Evolutionary conservation across 2,113 vertebrate species (phyloP), one percentile per base, ranked within the genome.

Genomic region (Panurus biarmicus): DNA sequence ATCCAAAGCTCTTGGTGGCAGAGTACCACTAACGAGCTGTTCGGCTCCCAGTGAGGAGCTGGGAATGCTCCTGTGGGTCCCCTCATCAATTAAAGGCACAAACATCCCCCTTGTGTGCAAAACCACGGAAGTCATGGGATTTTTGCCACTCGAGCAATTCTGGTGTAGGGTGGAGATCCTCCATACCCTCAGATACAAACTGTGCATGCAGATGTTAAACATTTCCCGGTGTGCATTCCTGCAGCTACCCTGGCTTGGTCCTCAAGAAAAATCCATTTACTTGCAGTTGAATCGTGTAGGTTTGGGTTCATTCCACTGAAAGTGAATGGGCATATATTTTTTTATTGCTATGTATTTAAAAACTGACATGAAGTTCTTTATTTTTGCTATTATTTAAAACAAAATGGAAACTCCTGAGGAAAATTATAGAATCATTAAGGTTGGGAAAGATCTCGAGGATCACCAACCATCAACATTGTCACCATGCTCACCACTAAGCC

Each of bases 261-360:
- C 25, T 8, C 53, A 12, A 35, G 31, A 6, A 16, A 22, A 4
- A 38, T 14, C 1, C 4, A 9, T 31, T 58, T n/a, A 38, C 50
- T 69, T 85, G 12, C 44, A 31, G 5, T 42, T 15, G 7, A 13
- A 23, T 85, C 9, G 1, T 11, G 6, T 54, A 11, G 9, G n/a
- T 91, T 70, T 44, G 42, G 10, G 45, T 48, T 33, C 16, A 10
- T 48, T 93, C 48, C 42, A 53, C 47, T 76, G 31, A 10, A 56
- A 73, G 18, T 6, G 13, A 44, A 25, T 0, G 1, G 22, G 35
- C 1, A 0, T 7, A 4, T 23, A 2, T 38, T 22, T 38, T 53
- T 54, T 48, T n/a, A 10, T 21, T 20, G 22, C 42, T 38, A 19
- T 14, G 4, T 56, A 14, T 56, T 35, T 35, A 21, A 29, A 38